Evolutionary conservation across 92 coral and sea anemone genomes (phyloP).

Genomic region (Meandrina meandrites): DNA sequence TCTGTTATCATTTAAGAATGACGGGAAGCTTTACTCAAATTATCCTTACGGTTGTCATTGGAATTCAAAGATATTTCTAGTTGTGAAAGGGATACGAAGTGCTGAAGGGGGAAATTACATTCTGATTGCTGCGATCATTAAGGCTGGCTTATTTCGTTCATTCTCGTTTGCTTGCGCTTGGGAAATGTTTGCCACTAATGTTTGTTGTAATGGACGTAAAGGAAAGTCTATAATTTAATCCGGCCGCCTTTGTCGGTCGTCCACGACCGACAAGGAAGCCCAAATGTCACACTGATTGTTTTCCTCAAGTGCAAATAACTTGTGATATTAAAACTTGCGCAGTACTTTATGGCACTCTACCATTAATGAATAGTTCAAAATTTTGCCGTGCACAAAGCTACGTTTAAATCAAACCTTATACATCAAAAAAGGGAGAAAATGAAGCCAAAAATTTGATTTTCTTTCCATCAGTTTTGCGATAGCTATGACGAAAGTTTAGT

Average conservation of each 20-base stretch:
- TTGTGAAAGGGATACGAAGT: not conserved
- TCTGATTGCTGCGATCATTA: not conserved
- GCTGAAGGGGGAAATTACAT: not conserved
- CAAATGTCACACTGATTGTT: not conserved
- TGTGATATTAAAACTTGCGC: not conserved
- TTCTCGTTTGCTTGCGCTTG: not conserved
- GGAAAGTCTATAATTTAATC: not conserved
- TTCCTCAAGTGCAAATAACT: slow-evolving; percentile 2
- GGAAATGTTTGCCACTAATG: not conserved
- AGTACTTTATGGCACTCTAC: not conserved
- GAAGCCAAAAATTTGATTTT: not conserved
- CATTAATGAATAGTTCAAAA: not conserved
- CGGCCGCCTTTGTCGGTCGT: slow-evolving; percentile 1
- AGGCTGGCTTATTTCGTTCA: not conserved
- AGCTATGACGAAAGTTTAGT: not conserved
- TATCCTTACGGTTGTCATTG: not conserved
- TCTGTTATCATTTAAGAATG: not conserved
- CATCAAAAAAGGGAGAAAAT: not conserved
- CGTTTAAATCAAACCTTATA: not conserved
- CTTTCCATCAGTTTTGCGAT: not conserved
- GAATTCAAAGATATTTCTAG: not conserved
- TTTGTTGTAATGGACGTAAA: not conserved
- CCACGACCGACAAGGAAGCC: slow-evolving; percentile 6
- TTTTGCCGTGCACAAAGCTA: not conserved
- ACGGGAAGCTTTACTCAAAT: not conserved